A percentile compares a stretch with the other conserved stretches of the same genome.
These are phyloP conservation scores for Lissonota sp. DNA, from an alignment of 2,888 invertebrate species.

Conservation along the genomic window DNA sequence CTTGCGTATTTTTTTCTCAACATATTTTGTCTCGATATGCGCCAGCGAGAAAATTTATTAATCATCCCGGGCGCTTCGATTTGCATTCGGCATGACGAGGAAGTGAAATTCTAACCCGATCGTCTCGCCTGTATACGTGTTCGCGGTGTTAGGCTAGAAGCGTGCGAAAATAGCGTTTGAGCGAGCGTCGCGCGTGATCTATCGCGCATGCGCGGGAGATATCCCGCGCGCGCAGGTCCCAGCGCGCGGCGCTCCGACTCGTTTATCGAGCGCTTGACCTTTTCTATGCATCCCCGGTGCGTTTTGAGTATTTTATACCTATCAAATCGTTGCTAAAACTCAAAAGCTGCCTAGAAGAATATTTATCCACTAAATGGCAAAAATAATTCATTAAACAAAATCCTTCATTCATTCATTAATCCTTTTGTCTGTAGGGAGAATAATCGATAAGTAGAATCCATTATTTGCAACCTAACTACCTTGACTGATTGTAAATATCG, in stretches of 20 bases:
- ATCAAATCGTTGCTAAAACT: no score
- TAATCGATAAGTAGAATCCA: no score
- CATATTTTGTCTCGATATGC: conserved; percentile 27
- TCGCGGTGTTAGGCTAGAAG: conserved; percentile 66
- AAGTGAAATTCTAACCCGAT: conserved; percentile 74
- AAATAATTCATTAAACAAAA: no score
- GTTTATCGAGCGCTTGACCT: no score
- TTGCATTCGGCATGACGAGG: conserved; percentile 73
- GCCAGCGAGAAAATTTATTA: conserved; percentile 59
- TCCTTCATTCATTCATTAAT: no score
- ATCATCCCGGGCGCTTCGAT: conserved; percentile 62
- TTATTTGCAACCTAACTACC: no score
- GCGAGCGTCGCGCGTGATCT: conserved; percentile 25
- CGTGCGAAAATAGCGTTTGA: conserved; percentile 73
- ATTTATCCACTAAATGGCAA: no score
- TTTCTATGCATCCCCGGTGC: no score
- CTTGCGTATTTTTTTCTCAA: conserved; percentile 10
- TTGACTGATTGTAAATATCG: no score
- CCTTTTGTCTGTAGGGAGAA: no score
- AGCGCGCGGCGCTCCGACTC: conserved; percentile 51
- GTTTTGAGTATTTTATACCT: no score
- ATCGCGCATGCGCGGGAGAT: conserved; percentile 21
- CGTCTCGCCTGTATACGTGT: conserved; percentile 25
- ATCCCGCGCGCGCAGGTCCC: conserved; percentile 2
- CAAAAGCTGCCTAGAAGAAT: no score